Conservation (phyloP, 1,140 invertebrate genomes). For the Ostrea denselamellosa region DNA sequence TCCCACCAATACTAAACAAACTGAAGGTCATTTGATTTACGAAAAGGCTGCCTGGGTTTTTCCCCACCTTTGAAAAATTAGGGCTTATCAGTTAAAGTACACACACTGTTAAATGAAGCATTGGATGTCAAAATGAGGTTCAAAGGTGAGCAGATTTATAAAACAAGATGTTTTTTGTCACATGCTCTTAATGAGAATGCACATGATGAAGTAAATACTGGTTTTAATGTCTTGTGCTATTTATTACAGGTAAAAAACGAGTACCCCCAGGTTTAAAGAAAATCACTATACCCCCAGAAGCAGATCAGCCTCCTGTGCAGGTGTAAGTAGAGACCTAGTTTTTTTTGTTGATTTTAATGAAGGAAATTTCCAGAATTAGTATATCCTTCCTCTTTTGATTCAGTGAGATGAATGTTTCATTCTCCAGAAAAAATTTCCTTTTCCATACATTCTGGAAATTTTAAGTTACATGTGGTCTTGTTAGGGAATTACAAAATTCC, state of each 20-base stretch:
- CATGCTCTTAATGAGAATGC: neutral
- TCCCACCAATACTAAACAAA: neutral
- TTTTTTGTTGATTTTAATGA: neutral
- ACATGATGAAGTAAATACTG: neutral
- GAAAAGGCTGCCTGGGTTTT: constrained; percentile 9
- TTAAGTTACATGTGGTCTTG: no score
- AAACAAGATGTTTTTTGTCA: neutral
- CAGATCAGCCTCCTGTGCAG: neutral
- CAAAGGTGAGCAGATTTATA: neutral
- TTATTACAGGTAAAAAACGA: constrained; percentile 13
- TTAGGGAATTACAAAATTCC: no score
- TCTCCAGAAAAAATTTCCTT: neutral
- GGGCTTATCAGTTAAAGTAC: constrained; percentile 3
- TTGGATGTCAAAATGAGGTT: constrained; percentile 16
- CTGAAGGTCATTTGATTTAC: neutral
- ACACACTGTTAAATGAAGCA: neutral
- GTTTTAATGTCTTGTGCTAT: neutral
- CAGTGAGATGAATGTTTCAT: neutral
- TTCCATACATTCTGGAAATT: no score
- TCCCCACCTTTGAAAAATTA: neutral
- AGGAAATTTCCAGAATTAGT: no score
- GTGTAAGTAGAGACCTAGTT: neutral
- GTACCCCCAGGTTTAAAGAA: neutral
- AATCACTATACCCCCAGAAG: neutral
- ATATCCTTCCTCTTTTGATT: neutral